phyloP scores from a whole-genome alignment of 2,888 invertebrate genomes.

The Brenthis daphne region DNA sequence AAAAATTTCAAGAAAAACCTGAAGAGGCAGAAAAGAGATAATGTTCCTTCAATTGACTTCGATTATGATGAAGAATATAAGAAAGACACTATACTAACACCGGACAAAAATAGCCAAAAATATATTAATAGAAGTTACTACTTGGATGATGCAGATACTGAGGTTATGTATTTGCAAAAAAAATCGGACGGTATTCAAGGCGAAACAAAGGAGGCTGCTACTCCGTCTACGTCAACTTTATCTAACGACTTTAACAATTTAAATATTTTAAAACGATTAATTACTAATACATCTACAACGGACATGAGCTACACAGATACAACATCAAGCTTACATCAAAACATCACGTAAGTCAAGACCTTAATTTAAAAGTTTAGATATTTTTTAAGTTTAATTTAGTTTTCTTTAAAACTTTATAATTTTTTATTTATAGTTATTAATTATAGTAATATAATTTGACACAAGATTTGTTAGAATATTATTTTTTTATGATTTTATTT shows the following conservation, averaged over 20 bases:
- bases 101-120: conserved; percentile 50
- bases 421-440: not conserved
- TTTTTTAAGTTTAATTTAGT: conserved; percentile 1
- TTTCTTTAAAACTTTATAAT: not conserved
- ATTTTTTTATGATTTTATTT: conserved; percentile 15
- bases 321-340: conserved; percentile 29
- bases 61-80: conserved; percentile 44
- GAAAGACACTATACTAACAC: conserved; percentile 40
- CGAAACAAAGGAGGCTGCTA: conserved; percentile 44
- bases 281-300: conserved; percentile 42
- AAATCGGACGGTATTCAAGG: conserved; percentile 48
- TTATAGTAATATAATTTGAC: not conserved
- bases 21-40: conserved; percentile 46
- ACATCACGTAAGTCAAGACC: conserved; percentile 28
- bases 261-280: conserved; percentile 47
- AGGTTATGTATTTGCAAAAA: conserved; percentile 58
- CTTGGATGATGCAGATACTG: conserved; percentile 64
- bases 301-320: conserved; percentile 40
- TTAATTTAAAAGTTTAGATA: not conserved
- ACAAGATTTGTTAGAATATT: conserved; percentile 29
- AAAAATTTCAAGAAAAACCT: conserved; percentile 43
- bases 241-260: conserved; percentile 52
- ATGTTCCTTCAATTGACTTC: conserved; percentile 42
- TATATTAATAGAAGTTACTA: conserved; percentile 61
- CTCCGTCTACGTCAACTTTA: conserved; percentile 52